These are phyloP conservation scores for Eucera pruinosa DNA, from an alignment of 2,888 invertebrate species.

Conservation along the genomic window DNA sequence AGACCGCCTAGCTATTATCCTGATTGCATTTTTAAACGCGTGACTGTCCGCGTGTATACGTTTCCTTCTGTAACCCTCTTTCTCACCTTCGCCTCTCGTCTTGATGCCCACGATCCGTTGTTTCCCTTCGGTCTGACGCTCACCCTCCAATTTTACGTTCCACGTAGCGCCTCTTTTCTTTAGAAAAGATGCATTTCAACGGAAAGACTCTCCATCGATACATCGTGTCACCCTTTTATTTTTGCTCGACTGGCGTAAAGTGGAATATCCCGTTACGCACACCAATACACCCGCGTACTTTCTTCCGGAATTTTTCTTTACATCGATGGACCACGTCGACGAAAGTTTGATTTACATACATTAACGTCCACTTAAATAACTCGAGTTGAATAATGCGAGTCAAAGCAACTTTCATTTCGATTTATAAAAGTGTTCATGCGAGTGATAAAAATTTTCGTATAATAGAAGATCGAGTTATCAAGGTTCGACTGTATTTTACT, in stretches of 20 bases:
- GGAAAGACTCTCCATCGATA: constrained; percentile 16
- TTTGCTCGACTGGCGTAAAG: constrained; percentile 15
- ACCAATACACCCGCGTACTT: background rate
- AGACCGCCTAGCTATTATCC: constrained; percentile 76
- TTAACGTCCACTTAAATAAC: too few relatives aligned
- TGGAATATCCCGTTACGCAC: constrained; percentile 10
- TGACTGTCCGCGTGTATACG: constrained; percentile 46
- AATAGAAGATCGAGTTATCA: too few relatives aligned
- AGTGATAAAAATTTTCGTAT: too few relatives aligned
- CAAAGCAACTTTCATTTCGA: too few relatives aligned
- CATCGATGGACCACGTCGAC: background rate
- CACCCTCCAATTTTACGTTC: constrained; percentile 44
- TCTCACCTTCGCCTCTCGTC: constrained; percentile 35
- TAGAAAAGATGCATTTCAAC: background rate
- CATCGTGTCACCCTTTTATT: constrained; percentile 26
- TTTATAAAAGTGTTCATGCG: too few relatives aligned
- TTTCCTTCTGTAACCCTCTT: constrained; percentile 7
- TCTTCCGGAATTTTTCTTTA: constrained; percentile 10
- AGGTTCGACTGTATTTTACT: too few relatives aligned
- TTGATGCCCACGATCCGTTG: constrained; percentile 44
- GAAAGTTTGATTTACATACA: too few relatives aligned
- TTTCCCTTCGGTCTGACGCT: constrained; percentile 46
- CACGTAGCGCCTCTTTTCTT: constrained; percentile 41
- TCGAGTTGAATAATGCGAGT: too few relatives aligned
- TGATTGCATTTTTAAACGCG: constrained; percentile 78